Percentiles rank a stretch among this genome's conserved stretches.
These are phyloP conservation scores for Esperia sulphurella DNA, from an alignment of 2,888 invertebrate genomes.

Conservation along the genomic window DNA sequence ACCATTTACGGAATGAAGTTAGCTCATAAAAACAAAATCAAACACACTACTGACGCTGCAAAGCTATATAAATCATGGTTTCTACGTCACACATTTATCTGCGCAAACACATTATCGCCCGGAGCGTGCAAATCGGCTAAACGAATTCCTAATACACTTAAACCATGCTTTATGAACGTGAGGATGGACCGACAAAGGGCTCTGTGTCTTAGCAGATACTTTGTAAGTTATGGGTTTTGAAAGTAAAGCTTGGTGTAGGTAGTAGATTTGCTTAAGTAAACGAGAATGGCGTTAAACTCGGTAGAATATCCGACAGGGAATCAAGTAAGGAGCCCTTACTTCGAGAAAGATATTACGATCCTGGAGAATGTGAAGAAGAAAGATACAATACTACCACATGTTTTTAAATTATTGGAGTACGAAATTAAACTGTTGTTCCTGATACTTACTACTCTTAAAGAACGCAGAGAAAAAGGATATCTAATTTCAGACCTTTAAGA, in stretches of 20 bases:
- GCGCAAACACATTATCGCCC: conserved; percentile 27
- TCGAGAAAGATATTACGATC: too few species aligned
- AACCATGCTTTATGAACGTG: conserved; percentile 28
- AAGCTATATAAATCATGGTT: not conserved
- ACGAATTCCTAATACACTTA: conserved; percentile 36
- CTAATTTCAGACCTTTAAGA: too few species aligned
- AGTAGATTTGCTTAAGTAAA: not conserved
- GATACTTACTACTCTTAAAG: too few species aligned
- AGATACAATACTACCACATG: too few species aligned
- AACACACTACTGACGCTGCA: not conserved
- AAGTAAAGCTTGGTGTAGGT: conserved; percentile 5
- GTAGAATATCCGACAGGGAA: not conserved
- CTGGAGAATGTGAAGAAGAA: too few species aligned
- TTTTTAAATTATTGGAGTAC: too few species aligned
- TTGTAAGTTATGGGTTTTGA: conserved; percentile 16
- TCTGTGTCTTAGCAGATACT: conserved; percentile 21
- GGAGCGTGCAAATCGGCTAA: conserved; percentile 47
- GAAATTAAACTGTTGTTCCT: too few species aligned
- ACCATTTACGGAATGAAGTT: too few species aligned
- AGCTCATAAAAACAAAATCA: too few species aligned
- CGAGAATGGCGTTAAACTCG: not conserved
- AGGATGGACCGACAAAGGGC: conserved; percentile 43
- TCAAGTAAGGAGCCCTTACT: too few species aligned
- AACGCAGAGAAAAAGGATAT: too few species aligned
- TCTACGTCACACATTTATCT: conserved; percentile 5